Evolutionary conservation across 1,140 invertebrate genomes (phyloP).

Genomic region (Aethina tumida): DNA sequence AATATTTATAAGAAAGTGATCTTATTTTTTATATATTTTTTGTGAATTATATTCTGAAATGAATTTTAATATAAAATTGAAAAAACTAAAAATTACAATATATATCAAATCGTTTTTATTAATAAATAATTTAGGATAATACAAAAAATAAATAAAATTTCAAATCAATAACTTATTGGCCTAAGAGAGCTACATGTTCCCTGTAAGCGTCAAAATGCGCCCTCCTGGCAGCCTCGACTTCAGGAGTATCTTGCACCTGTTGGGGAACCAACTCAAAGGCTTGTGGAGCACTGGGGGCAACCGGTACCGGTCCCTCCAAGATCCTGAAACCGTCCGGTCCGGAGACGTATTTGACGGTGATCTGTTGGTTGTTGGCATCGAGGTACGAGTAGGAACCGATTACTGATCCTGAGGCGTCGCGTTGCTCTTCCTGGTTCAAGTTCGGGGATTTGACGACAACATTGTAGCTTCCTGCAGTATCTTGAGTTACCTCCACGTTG

Average conservation of each 20-base stretch:
- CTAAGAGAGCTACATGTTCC: slow-evolving; percentile 1
- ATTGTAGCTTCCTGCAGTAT: slow-evolving; percentile 11
- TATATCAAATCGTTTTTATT: too few relatives aligned
- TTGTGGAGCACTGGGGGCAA: background rate
- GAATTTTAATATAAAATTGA: too few relatives aligned
- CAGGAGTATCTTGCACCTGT: slow-evolving; percentile 10
- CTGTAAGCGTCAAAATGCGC: too few relatives aligned
- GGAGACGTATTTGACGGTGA: slow-evolving; percentile 7
- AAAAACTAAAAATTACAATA: too few relatives aligned
- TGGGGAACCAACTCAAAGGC: background rate
- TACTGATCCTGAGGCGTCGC: slow-evolving; percentile 10
- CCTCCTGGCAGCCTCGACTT: slow-evolving; percentile 11
- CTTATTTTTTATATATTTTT: too few relatives aligned
- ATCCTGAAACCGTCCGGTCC: slow-evolving; percentile 14
- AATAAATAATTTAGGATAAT: background rate
- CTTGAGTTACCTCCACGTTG: slow-evolving; percentile 13
- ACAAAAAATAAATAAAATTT: too few relatives aligned
- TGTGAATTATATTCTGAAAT: too few relatives aligned
- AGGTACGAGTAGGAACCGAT: slow-evolving; percentile 11
- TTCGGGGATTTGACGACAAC: slow-evolving; percentile 5
- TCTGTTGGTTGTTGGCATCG: background rate
- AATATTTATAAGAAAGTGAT: too few relatives aligned
- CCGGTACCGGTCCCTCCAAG: slow-evolving; percentile 8
- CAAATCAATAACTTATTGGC: background rate
- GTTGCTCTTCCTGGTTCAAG: slow-evolving; percentile 7